A percentile compares a stretch with the other conserved stretches of the same genome.
Evolutionary conservation across 1,140 invertebrate species (phyloP).

Genomic region (Solen grandis): DNA sequence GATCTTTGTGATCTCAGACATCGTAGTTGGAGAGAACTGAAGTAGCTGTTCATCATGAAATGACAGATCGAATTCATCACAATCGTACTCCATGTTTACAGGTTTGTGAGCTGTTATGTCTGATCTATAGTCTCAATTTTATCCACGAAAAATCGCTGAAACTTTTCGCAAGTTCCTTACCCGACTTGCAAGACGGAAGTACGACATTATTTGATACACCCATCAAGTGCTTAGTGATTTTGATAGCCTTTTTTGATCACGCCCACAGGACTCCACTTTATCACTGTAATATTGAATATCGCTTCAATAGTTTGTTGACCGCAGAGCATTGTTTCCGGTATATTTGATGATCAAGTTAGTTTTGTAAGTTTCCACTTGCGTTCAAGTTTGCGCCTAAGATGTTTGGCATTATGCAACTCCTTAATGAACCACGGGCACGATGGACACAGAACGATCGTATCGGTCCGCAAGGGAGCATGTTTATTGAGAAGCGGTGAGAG

Average conservation of each 20-base stretch:
- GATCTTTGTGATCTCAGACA: neutral
- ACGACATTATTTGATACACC: neutral
- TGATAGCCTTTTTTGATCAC: neutral
- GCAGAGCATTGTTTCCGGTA: neutral
- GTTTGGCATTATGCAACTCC: neutral
- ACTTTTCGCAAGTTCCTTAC: neutral
- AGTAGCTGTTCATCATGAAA: neutral
- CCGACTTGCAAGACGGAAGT: neutral
- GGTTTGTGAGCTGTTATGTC: neutral
- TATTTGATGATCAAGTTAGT: slow-evolving; percentile 5
- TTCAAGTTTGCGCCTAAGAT: neutral
- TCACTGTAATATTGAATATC: slow-evolving; percentile 1
- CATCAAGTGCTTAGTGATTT: neutral
- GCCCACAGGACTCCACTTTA: neutral
- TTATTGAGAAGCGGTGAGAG: neutral
- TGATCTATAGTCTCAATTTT: slow-evolving; percentile 2
- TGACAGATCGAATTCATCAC: neutral
- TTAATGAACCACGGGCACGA: neutral
- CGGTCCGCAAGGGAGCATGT: neutral
- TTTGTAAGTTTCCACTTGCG: neutral
- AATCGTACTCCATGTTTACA: neutral
- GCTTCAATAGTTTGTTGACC: neutral
- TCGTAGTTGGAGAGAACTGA: neutral
- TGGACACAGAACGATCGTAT: neutral
- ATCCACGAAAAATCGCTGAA: slow-evolving; percentile 1